phyloP scores from a whole-genome alignment of 2,888 invertebrate species.

The Pyralis farinalis region DNA sequence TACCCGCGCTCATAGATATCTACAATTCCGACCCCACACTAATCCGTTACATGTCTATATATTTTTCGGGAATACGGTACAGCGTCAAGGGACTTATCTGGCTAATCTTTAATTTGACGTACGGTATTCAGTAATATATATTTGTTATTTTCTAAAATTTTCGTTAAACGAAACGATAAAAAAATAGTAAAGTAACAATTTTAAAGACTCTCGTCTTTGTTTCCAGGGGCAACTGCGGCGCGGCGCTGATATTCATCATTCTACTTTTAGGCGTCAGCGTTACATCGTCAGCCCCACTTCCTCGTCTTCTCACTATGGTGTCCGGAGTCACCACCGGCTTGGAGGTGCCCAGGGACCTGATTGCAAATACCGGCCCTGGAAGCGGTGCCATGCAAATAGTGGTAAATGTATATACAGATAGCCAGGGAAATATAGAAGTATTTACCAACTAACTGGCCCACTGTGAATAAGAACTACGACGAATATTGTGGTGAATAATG shows the following conservation, averaged over 20 bases:
- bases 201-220: background rate
- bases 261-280: constrained; percentile 27
- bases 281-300: constrained; percentile 44
- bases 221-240: constrained; percentile 46
- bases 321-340: constrained; percentile 61
- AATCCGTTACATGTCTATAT: too few relatives aligned
- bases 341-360: constrained; percentile 56
- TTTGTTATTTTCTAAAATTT: too few relatives aligned
- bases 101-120: too few relatives aligned
- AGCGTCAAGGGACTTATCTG: too few relatives aligned
- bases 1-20: too few relatives aligned
- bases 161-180: too few relatives aligned
- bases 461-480: too few relatives aligned
- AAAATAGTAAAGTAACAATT: too few relatives aligned
- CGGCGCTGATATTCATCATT: constrained; percentile 31
- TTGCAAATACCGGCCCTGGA: constrained; percentile 50
- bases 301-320: constrained; percentile 39
- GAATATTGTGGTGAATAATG: too few relatives aligned
- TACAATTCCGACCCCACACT: too few relatives aligned
- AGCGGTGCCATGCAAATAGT: constrained; percentile 63
- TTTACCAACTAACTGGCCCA: constrained; percentile 43
- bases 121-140: too few relatives aligned
- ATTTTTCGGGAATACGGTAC: too few relatives aligned
- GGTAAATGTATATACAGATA: constrained; percentile 66
- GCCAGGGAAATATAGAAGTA: constrained; percentile 66